Conservation (phyloP, 2,113 vertebrate species). For the Struthidea cinerea region DNA sequence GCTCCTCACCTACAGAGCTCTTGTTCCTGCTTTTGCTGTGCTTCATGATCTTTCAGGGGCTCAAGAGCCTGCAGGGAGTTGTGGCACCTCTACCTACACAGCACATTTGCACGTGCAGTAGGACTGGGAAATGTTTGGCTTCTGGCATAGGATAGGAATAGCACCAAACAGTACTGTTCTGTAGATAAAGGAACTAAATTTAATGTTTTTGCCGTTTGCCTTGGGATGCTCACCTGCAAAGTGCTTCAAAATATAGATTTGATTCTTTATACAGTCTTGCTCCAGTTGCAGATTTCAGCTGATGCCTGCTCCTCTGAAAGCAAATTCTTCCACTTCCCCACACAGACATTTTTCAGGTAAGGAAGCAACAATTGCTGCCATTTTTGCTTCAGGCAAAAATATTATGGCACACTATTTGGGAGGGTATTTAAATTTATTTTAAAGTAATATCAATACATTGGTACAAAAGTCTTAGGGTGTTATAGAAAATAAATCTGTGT, state of each 20-base stretch:
- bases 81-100: not conserved
- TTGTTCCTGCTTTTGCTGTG: not conserved
- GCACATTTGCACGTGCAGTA: rapidly evolving
- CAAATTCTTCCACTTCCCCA: not conserved
- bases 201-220: not conserved
- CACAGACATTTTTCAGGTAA: not conserved
- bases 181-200: not conserved
- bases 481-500: not conserved
- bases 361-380: not conserved
- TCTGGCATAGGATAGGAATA: not conserved
- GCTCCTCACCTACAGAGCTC: not conserved
- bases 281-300: not conserved
- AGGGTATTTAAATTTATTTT: not conserved
- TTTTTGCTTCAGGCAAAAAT: not conserved
- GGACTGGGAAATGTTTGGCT: not conserved
- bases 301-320: not conserved
- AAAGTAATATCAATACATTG: too few species aligned
- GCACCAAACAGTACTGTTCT: not conserved
- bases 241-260: not conserved
- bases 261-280: not conserved
- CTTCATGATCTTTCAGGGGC: rapidly evolving
- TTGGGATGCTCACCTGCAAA: not conserved
- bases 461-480: not conserved
- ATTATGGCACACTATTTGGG: not conserved
- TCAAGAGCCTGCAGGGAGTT: not conserved